Evolutionary conservation across 2,113 vertebrate species (phyloP).

Genomic region (Varanus salvator): DNA sequence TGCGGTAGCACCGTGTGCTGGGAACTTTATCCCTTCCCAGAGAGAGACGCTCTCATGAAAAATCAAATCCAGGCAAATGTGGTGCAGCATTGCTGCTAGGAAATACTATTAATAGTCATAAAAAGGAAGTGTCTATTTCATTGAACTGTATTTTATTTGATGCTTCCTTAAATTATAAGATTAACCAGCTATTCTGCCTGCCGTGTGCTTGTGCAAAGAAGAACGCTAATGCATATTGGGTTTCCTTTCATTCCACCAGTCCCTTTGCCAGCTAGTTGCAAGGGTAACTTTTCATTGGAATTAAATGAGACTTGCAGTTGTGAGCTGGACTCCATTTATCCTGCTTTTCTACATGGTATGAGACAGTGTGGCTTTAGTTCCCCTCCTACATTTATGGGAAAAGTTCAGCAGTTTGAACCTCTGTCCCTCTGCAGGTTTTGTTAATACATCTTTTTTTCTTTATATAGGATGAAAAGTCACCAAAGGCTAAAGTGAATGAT

Average conservation of each 20-base stretch:
- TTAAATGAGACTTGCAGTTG: neutral
- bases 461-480: constrained; percentile 92
- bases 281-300: neutral
- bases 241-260: neutral
- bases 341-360: no score
- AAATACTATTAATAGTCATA: neutral
- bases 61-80: neutral
- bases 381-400: neutral
- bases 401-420: neutral
- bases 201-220: neutral
- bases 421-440: neutral
- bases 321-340: neutral
- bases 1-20: neutral
- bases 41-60: neutral
- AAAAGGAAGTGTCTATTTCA: neutral
- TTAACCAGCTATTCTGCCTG: neutral
- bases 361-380: neutral
- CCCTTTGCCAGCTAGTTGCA: neutral
- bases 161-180: neutral
- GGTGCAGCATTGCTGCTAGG: neutral
- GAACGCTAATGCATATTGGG: neutral
- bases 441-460: neutral
- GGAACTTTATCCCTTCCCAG: neutral
- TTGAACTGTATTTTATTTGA: neutral
- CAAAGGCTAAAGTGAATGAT: constrained; percentile 95